Conservation (phyloP, 2,113 vertebrate genomes). For the Megaceryle maxima region DNA sequence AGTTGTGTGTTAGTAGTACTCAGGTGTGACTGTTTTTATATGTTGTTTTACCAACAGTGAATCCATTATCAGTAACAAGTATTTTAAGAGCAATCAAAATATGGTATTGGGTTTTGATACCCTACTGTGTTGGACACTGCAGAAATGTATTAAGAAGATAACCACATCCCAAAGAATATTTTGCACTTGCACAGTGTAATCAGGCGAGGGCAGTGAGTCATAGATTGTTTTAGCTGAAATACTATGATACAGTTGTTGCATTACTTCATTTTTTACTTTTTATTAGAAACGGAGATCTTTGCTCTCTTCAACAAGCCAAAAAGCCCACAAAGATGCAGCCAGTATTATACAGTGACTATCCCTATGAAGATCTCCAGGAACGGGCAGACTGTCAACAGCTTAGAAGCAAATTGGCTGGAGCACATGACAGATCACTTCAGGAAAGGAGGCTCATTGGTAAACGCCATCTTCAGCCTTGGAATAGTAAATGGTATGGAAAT, state of each 20-base stretch:
- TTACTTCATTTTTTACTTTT: neutral
- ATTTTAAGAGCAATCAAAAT: neutral
- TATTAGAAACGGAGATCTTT: constrained; percentile 86
- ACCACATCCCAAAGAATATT: neutral
- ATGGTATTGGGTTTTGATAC: neutral
- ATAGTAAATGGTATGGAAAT: constrained; percentile 80
- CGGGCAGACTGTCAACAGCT: constrained; percentile 80
- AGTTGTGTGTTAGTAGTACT: neutral
- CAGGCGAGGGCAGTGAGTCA: neutral
- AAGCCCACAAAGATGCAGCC: constrained; percentile 75
- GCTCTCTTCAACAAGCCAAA: constrained; percentile 90
- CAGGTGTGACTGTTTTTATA: neutral
- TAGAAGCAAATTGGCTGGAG: constrained; percentile 97
- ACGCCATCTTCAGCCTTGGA: constrained; percentile 90
- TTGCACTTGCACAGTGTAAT: neutral
- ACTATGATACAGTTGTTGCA: neutral
- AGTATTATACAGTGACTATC: constrained; percentile 92
- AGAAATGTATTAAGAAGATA: neutral
- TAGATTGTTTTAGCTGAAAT: neutral
- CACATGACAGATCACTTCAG: constrained; percentile 99
- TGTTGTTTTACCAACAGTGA: neutral
- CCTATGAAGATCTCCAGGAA: constrained; percentile 88
- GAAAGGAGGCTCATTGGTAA: constrained; percentile 90
- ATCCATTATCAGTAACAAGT: neutral
- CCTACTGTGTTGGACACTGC: neutral